Evolutionary conservation across 2,888 invertebrate species (phyloP), one percentile per base, ranked within the genome.

Genomic region (Eretmocerus hayati): DNA sequence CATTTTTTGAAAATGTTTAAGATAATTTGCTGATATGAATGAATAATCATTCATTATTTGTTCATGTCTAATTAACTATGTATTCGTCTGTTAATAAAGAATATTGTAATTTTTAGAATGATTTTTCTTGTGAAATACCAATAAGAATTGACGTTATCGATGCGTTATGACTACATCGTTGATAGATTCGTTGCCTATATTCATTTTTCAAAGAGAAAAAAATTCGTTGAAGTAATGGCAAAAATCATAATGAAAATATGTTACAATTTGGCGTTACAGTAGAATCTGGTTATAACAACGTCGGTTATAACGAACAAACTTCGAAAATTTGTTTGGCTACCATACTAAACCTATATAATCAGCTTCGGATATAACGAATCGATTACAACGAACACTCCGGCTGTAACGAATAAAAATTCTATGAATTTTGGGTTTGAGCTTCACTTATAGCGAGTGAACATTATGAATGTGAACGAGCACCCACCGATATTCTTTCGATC

Each of bases 71-170:
- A 50, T 48, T 45, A 42, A 48, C n/a, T 39, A 45, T 46, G 40
- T 45, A 53, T 50, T 48, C 37, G 45, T 33, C 42, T 48, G 53
- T 48, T 53, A 46, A 50, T 51, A 52, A 49, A 50, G 39, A 53
- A 46, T 45, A 50, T 53, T 48, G 40, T 50, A 50, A 41, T 50
- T 53, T 53, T 50, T 30, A 22, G 41, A 40, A 48, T 22, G n/a
- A 4, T 42, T 42, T 49, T 42, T 48, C 31, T 42, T 49, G 45
- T 9, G n/a, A n/a, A n/a, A n/a, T n/a, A n/a, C n/a, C n/a, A n/a
- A n/a, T n/a, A n/a, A n/a, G n/a, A n/a, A n/a, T n/a, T n/a, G n/a
- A n/a, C n/a, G n/a, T n/a, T n/a, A n/a, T n/a, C n/a, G n/a, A n/a
- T n/a, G n/a, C n/a, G n/a, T n/a, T 22, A 21, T 22, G 38, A 15